phyloP scores from a whole-genome alignment of 2,797 vertebrate genomes.

The Poeciliopsis gracilis region DNA sequence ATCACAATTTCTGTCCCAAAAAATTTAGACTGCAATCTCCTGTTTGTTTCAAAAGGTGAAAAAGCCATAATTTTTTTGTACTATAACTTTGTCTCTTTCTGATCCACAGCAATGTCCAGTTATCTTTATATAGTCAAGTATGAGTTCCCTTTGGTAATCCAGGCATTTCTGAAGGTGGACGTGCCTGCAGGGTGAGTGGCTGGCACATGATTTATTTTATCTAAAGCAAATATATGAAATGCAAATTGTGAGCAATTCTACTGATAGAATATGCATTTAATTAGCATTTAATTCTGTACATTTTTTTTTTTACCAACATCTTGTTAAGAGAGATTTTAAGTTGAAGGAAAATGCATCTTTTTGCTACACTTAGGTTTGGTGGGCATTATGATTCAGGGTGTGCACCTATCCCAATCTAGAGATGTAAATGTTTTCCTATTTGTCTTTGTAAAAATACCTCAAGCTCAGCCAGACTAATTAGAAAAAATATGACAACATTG shows the following conservation, averaged over 20 bases:
- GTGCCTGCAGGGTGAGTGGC: slow-evolving; percentile 87
- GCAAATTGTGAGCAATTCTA: background rate
- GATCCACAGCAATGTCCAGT: slow-evolving; percentile 92
- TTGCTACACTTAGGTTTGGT: background rate
- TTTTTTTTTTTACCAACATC: background rate
- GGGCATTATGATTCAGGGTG: background rate
- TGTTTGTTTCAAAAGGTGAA: background rate
- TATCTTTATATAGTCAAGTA: slow-evolving; percentile 99
- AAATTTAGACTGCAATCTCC: background rate
- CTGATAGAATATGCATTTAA: background rate
- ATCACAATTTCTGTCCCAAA: background rate
- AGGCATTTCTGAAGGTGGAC: slow-evolving; percentile 91
- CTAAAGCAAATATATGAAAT: background rate
- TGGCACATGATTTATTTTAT: background rate
- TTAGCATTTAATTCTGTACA: background rate
- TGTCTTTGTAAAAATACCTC: background rate
- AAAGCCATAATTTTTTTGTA: background rate
- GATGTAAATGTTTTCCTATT: background rate
- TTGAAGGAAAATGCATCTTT: background rate
- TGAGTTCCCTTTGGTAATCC: slow-evolving; percentile 96
- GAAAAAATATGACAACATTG: too few species aligned
- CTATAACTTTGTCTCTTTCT: background rate
- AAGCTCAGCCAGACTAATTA: background rate
- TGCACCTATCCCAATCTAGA: background rate
- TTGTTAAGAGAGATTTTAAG: background rate